These are phyloP conservation scores for Noctua janthe DNA, from an alignment of 2,888 invertebrate genomes.

Conservation along the genomic window DNA sequence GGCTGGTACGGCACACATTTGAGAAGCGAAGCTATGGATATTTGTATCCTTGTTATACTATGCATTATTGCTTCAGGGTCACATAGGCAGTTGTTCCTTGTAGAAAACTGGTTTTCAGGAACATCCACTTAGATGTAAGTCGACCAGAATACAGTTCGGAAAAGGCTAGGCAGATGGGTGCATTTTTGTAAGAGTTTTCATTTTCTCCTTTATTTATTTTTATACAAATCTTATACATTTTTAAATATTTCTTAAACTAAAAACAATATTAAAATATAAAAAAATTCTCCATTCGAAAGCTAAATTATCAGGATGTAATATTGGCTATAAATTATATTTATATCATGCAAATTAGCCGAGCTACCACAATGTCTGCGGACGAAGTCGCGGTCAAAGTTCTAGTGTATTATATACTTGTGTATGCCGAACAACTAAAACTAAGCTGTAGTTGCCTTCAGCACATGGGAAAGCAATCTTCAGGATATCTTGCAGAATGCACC, in stretches of 20 bases:
- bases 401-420: neutral
- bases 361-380: no score
- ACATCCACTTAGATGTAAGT: neutral
- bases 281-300: no score
- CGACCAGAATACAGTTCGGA: neutral
- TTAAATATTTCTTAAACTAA: no score
- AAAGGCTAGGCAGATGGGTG: neutral
- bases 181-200: no score
- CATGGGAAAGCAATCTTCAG: neutral
- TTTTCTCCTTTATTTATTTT: no score
- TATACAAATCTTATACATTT: no score
- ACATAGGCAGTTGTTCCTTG: neutral
- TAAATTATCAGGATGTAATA: no score
- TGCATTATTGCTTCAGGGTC: neutral
- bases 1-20: neutral
- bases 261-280: no score
- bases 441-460: neutral
- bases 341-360: no score
- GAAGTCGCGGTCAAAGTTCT: no score
- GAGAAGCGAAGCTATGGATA: constrained; percentile 10
- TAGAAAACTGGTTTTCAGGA: neutral
- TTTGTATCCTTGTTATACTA: neutral
- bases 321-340: no score
- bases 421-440: neutral
- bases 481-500: neutral